Evolutionary conservation across 2,888 invertebrate genomes (phyloP).

Genomic region (Drosophila picticornis): DNA sequence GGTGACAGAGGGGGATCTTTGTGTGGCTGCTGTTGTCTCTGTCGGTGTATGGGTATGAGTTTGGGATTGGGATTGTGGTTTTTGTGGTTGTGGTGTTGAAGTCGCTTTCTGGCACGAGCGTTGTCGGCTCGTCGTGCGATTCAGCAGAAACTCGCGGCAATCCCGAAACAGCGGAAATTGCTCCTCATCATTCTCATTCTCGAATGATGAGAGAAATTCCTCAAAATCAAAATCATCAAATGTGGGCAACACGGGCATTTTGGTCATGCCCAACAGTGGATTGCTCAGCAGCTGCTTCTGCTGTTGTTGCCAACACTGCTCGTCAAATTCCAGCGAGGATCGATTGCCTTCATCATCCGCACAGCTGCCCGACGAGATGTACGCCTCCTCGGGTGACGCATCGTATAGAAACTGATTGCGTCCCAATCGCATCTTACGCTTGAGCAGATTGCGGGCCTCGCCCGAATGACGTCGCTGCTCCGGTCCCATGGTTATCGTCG

Average conservation of each 20-base stretch:
- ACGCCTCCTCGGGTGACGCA: slow-evolving; percentile 82
- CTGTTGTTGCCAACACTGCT: slow-evolving; percentile 69
- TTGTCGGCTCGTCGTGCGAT: slow-evolving; percentile 82
- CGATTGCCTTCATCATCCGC: slow-evolving; percentile 83
- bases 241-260: slow-evolving; percentile 82
- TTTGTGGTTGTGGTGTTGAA: slow-evolving; percentile 61
- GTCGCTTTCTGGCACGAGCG: slow-evolving; percentile 79
- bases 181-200: slow-evolving; percentile 87
- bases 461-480: slow-evolving; percentile 75
- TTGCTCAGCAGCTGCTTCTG: slow-evolving; percentile 66
- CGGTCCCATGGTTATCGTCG: slow-evolving; percentile 59
- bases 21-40: slow-evolving; percentile 46
- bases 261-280: slow-evolving; percentile 43
- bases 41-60: slow-evolving; percentile 21
- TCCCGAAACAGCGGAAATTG: slow-evolving; percentile 86
- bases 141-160: slow-evolving; percentile 84
- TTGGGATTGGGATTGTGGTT: slow-evolving; percentile 27
- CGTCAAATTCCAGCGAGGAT: slow-evolving; percentile 78
- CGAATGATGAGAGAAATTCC: slow-evolving; percentile 89
- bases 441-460: slow-evolving; percentile 81
- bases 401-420: slow-evolving; percentile 85
- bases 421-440: slow-evolving; percentile 84
- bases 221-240: slow-evolving; percentile 88
- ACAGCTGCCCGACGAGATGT: slow-evolving; percentile 68
- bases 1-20: slow-evolving; percentile 18